phyloP scores from a whole-genome alignment of 2,113 vertebrate genomes.

The Xenopus laevis region DNA sequence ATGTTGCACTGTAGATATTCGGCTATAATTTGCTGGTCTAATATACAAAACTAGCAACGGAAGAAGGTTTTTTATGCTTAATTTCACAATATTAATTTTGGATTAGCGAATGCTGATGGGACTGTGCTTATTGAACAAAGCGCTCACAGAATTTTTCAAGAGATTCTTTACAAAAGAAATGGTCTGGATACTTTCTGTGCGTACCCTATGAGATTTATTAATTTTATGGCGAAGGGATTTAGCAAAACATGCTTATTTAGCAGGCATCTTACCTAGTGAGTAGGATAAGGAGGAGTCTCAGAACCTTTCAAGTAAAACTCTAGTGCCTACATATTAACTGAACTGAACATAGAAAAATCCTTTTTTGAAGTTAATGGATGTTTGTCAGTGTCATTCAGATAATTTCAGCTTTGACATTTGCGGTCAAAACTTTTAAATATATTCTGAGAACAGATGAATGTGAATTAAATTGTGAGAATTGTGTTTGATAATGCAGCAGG shows the following conservation, averaged over 20 bases:
- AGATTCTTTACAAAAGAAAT: constrained; percentile 29
- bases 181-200: constrained; percentile 51
- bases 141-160: constrained; percentile 37
- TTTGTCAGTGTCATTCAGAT: constrained; percentile 73
- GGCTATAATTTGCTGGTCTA: not conserved
- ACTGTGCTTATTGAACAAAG: constrained; percentile 46
- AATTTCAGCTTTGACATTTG: constrained; percentile 67
- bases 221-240: constrained; percentile 53
- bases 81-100: constrained; percentile 47
- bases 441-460: not conserved
- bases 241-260: constrained; percentile 59
- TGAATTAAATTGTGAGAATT: too few species aligned
- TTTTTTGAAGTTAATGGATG: constrained; percentile 46
- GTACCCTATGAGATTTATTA: constrained; percentile 60
- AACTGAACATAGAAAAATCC: constrained; percentile 52
- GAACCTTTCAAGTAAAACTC: constrained; percentile 65
- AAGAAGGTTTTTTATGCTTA: constrained; percentile 47
- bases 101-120: constrained; percentile 51
- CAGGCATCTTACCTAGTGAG: constrained; percentile 61
- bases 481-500: too few species aligned
- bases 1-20: constrained; percentile 9
- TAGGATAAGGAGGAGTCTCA: constrained; percentile 67
- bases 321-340: constrained; percentile 56
- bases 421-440: constrained; percentile 58
- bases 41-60: not conserved